Conservation (phyloP, 2,113 vertebrate species). For the Siphamia tubifer region DNA sequence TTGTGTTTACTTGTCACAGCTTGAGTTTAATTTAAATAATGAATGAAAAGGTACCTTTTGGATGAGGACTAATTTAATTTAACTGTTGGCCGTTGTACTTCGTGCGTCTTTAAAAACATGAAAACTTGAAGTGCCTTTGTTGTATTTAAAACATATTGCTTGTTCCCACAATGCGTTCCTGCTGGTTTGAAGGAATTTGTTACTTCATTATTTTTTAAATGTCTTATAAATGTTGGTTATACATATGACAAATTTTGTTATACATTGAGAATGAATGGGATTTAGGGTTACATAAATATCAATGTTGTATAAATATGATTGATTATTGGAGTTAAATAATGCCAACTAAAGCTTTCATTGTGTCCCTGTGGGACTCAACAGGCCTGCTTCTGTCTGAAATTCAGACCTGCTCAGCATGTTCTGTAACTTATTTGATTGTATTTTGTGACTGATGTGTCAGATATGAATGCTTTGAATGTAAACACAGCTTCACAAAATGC, state of each 20-base stretch:
- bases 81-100: not conserved
- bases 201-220: not conserved
- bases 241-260: not conserved
- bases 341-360: conserved; percentile 30
- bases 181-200: conserved; percentile 26
- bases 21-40: conserved; percentile 3
- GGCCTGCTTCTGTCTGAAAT: conserved; percentile 75
- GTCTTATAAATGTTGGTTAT: not conserved
- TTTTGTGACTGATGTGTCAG: conserved; percentile 15
- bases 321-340: conserved; percentile 6
- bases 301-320: conserved; percentile 2
- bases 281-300: not conserved
- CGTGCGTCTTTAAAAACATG: conserved; percentile 7
- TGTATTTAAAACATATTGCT: not conserved
- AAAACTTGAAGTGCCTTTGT: conserved; percentile 73
- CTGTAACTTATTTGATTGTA: conserved; percentile 59
- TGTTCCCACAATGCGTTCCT: conserved; percentile 38
- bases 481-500: not conserved
- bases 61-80: not conserved
- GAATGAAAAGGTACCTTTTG: not conserved
- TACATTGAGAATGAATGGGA: conserved; percentile 16
- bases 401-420: conserved; percentile 72
- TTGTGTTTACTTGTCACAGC: not conserved
- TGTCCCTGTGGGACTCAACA: conserved; percentile 69
- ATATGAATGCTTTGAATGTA: conserved; percentile 24